Evolutionary conservation across 2,797 vertebrate genomes (phyloP).

Genomic region (Agapornis canus): DNA sequence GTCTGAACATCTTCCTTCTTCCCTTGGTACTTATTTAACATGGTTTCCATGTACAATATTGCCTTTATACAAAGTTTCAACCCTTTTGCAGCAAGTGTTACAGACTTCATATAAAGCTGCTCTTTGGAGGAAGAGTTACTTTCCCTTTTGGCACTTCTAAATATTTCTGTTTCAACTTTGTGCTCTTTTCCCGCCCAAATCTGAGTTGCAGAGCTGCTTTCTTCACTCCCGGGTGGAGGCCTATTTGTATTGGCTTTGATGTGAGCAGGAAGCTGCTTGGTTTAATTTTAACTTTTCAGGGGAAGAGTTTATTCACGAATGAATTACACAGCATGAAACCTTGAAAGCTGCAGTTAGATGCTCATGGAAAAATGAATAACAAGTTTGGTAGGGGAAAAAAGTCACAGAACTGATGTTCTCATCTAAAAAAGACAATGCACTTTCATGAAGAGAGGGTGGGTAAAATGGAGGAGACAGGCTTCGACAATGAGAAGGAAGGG

Average conservation of each 20-base stretch:
- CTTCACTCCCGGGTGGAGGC: neutral
- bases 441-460: neutral
- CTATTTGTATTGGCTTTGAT: slow-evolving; percentile 52
- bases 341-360: neutral
- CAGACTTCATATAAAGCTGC: neutral
- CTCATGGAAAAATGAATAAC: neutral
- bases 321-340: slow-evolving; percentile 3
- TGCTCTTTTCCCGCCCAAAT: neutral
- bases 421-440: neutral
- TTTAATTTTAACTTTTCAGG: slow-evolving; percentile 36
- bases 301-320: slow-evolving; percentile 7
- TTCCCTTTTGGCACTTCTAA: slow-evolving; percentile 35
- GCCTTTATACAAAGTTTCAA: neutral
- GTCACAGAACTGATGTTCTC: neutral
- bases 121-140: slow-evolving; percentile 1
- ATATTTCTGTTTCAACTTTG: slow-evolving; percentile 7
- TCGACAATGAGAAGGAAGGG: rapidly evolving
- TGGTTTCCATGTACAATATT: neutral
- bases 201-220: neutral
- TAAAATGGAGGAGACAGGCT: neutral
- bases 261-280: neutral
- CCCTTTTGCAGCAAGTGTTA: neutral
- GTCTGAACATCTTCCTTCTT: neutral
- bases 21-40: neutral
- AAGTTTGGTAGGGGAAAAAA: neutral